These are phyloP conservation scores for Proterorhinus semilunaris DNA, from an alignment of 2,113 vertebrate species.

Conservation along the genomic window DNA sequence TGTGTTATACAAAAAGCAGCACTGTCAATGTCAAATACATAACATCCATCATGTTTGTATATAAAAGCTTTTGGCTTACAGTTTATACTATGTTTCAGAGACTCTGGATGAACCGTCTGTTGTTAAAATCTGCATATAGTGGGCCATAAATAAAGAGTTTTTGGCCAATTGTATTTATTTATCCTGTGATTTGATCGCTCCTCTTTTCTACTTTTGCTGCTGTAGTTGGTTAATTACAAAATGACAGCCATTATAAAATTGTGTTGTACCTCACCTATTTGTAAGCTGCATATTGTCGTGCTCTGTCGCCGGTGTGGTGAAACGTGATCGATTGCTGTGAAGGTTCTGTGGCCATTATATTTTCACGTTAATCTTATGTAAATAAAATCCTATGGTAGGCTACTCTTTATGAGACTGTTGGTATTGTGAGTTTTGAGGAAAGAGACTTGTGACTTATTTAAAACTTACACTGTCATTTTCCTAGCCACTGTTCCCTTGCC, in stretches of 20 bases:
- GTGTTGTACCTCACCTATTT: constrained; percentile 54
- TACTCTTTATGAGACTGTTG: constrained; percentile 13
- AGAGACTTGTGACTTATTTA: constrained; percentile 25
- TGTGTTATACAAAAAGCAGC: constrained; percentile 1
- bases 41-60: not conserved
- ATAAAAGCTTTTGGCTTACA: not conserved
- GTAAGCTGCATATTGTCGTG: constrained; percentile 44
- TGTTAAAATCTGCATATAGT: not conserved
- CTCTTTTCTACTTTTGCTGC: constrained; percentile 25
- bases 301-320: constrained; percentile 44
- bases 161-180: constrained; percentile 66
- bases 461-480: constrained; percentile 61
- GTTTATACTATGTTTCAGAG: not conserved
- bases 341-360: constrained; percentile 23
- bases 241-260: constrained; percentile 34
- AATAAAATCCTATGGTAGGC: constrained; percentile 31
- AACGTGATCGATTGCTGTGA: constrained; percentile 49
- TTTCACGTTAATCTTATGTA: constrained; percentile 18
- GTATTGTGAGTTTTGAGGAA: constrained; percentile 57
- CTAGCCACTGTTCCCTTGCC: constrained; percentile 14
- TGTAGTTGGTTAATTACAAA: constrained; percentile 8
- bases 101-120: constrained; percentile 1
- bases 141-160: constrained; percentile 12
- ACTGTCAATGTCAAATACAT: not conserved
- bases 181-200: constrained; percentile 55